phyloP scores from a whole-genome alignment of 2,113 vertebrate genomes.

The Pterophyllum scalare region DNA sequence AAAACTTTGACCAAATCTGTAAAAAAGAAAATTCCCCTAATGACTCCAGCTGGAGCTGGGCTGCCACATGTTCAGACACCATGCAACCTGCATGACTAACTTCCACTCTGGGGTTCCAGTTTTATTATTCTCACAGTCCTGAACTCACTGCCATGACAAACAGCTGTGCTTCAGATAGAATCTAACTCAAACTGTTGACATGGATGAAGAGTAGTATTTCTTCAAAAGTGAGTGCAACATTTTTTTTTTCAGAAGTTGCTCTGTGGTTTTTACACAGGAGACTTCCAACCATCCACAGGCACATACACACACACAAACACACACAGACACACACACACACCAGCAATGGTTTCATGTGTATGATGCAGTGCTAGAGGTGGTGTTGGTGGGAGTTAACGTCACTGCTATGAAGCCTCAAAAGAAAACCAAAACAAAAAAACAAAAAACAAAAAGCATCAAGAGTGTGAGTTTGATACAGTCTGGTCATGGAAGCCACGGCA shows the following conservation, averaged over 20 bases:
- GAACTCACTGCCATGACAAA: constrained; percentile 43
- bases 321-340: not conserved
- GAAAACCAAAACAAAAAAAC: too few species aligned
- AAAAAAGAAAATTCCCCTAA: not conserved
- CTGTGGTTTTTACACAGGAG: constrained; percentile 38
- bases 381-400: constrained; percentile 41
- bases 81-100: not conserved
- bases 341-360: constrained; percentile 24
- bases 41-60: constrained; percentile 16
- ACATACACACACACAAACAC: constrained; percentile 9
- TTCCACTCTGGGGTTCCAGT: not conserved
- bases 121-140: constrained; percentile 21
- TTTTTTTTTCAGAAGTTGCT: constrained; percentile 39
- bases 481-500: constrained; percentile 20
- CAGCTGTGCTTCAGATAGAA: constrained; percentile 44
- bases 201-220: constrained; percentile 41
- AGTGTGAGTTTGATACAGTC: constrained; percentile 25
- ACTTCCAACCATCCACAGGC: constrained; percentile 25
- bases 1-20: constrained; percentile 14
- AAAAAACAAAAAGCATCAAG: constrained; percentile 8
- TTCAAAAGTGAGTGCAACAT: constrained; percentile 35
- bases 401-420: constrained; percentile 9
- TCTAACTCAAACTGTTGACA: constrained; percentile 49
- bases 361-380: constrained; percentile 22
- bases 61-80: constrained; percentile 24